These are phyloP conservation scores for Sinocyclocheilus anophthalmus DNA, from an alignment of 2,113 vertebrate species.

Conservation along the genomic window DNA sequence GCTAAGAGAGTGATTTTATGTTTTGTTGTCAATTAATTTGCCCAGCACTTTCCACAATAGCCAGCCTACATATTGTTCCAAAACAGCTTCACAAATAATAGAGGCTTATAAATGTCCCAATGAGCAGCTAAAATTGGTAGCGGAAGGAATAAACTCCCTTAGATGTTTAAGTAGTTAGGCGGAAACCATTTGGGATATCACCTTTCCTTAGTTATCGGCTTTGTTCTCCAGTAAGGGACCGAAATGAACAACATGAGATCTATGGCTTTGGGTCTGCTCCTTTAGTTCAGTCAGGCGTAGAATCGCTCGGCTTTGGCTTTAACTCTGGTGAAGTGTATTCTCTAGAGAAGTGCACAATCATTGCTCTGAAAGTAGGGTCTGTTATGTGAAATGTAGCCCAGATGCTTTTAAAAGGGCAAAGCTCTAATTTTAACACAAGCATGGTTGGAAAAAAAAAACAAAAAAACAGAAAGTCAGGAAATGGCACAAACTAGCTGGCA, in stretches of 20 bases:
- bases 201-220: neutral
- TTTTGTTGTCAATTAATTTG: neutral
- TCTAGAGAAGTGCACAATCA: conserved; percentile 30
- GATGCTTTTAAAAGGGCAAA: conserved; percentile 40
- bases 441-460: neutral
- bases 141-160: neutral
- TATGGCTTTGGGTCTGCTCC: neutral
- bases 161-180: neutral
- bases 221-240: neutral
- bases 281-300: neutral
- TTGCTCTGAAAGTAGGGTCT: conserved; percentile 6
- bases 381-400: conserved; percentile 23
- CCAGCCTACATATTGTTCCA: neutral
- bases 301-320: conserved; percentile 7
- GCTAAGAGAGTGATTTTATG: neutral
- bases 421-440: conserved; percentile 8
- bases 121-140: neutral
- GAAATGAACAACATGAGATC: neutral
- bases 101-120: neutral
- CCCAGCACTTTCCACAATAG: neutral
- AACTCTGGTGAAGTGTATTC: neutral
- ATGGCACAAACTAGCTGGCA: neutral
- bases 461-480: neutral
- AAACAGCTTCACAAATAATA: neutral
- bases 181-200: neutral